Conservation (phyloP, 2,113 vertebrate species). For the Alosa alosa region DNA sequence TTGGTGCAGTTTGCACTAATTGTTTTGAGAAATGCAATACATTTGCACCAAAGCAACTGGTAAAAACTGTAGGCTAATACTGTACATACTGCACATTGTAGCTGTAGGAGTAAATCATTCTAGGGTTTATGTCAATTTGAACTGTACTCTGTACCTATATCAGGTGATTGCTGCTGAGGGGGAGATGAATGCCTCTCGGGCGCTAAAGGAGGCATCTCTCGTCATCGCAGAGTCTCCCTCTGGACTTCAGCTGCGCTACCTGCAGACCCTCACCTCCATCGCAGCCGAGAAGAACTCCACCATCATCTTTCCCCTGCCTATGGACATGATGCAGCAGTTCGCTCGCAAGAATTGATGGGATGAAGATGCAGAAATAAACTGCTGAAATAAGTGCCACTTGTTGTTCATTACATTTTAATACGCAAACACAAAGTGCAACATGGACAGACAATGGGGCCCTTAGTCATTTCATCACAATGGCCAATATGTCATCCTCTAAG, state of each 20-base stretch:
- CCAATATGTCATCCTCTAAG: constrained; percentile 47
- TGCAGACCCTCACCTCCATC: constrained; percentile 78
- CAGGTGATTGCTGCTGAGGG: constrained; percentile 69
- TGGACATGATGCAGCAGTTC: constrained; percentile 71
- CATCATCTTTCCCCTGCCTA: constrained; percentile 84
- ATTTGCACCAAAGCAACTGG: no score
- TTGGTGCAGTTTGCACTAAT: no score
- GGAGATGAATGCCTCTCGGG: constrained; percentile 82
- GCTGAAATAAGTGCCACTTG: neutral
- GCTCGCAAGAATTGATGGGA: neutral
- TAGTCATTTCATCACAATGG: constrained; percentile 52
- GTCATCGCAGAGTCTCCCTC: constrained; percentile 76
- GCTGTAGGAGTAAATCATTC: neutral
- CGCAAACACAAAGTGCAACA: constrained; percentile 68
- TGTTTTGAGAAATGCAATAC: no score
- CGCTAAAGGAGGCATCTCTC: constrained; percentile 80
- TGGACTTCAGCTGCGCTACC: constrained; percentile 80
- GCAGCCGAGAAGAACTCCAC: constrained; percentile 86
- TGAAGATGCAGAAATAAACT: neutral
- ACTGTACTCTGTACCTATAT: neutral
- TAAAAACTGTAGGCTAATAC: no score
- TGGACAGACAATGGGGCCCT: constrained; percentile 55
- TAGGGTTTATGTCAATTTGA: neutral
- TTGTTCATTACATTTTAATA: constrained; percentile 55
- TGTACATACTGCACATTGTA: no score